Evolutionary conservation across 2,113 vertebrate genomes (phyloP).

Genomic region (Neofelis nebulosa): DNA sequence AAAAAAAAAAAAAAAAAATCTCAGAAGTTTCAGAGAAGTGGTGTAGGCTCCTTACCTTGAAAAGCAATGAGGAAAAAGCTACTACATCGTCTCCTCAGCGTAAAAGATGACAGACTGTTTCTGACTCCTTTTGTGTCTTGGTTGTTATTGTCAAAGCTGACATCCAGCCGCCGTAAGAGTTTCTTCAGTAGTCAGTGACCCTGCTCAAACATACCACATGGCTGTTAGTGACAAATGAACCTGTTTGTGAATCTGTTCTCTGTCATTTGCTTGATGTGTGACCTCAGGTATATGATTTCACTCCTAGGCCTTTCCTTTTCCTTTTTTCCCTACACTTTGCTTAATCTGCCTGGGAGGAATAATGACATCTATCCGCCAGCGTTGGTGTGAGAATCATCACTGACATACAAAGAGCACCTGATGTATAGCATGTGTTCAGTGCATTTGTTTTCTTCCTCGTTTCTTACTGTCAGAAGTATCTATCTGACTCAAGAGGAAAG

Average conservation of each 20-base stretch:
- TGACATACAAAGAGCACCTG: background rate
- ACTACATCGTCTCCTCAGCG: background rate
- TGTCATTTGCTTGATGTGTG: background rate
- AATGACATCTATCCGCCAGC: background rate
- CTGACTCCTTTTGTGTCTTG: background rate
- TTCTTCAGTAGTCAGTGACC: background rate
- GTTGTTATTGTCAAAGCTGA: background rate
- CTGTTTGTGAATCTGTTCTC: background rate
- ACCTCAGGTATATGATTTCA: background rate
- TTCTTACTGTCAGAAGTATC: background rate
- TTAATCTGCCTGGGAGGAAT: background rate
- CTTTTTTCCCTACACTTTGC: background rate
- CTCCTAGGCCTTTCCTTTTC: background rate
- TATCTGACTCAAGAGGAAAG: slow-evolving; percentile 14
- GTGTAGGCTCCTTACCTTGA: background rate
- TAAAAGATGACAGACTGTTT: background rate
- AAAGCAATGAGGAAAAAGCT: background rate
- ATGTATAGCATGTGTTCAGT: background rate
- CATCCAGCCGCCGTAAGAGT: background rate
- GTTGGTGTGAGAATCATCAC: background rate
- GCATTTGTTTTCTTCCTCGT: background rate
- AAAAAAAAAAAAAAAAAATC: too few species aligned
- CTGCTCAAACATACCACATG: background rate
- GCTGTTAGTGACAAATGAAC: background rate
- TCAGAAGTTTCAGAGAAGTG: background rate